Evolutionary conservation across 2,888 invertebrate genomes (phyloP).

Genomic region (Cylindroiulus punctatus): DNA sequence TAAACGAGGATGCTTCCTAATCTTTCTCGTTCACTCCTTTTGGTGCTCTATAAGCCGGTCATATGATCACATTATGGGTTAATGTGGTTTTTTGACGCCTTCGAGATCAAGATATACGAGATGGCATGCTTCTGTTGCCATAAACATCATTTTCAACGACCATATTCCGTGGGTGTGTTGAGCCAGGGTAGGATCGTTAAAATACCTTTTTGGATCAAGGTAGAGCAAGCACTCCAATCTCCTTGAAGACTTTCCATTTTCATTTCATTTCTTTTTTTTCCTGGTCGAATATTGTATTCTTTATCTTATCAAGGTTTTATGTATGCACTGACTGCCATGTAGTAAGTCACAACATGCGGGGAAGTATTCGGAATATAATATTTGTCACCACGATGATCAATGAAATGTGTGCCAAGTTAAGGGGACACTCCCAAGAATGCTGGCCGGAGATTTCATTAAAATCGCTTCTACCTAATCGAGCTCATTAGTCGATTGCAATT

Average conservation of each 20-base stretch:
- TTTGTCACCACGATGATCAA: constrained; percentile 10
- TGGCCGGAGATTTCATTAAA: constrained; percentile 13
- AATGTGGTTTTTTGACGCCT: constrained; percentile 24
- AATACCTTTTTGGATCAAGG: constrained; percentile 47
- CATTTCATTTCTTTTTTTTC: constrained; percentile 11
- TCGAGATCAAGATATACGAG: constrained; percentile 5
- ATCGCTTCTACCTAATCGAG: background rate
- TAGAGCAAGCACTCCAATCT: constrained; percentile 40
- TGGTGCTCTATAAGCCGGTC: background rate
- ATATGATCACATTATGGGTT: background rate
- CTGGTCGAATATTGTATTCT: constrained; percentile 21
- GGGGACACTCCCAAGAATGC: background rate
- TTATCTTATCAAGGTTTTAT: constrained; percentile 13
- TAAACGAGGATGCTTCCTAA: background rate
- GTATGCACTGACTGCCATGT: background rate
- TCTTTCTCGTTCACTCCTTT: background rate
- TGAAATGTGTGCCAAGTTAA: constrained; percentile 40
- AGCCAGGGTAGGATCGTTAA: background rate
- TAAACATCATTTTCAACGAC: background rate
- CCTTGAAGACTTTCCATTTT: constrained; percentile 35
- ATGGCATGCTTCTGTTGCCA: constrained; percentile 47
- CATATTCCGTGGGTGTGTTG: constrained; percentile 42
- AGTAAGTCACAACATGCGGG: constrained; percentile 44
- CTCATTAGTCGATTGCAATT: constrained; percentile 38
- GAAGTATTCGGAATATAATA: background rate